Evolutionary conservation across 2,888 invertebrate genomes (phyloP).

Genomic region (Pristionchus japonicus): DNA sequence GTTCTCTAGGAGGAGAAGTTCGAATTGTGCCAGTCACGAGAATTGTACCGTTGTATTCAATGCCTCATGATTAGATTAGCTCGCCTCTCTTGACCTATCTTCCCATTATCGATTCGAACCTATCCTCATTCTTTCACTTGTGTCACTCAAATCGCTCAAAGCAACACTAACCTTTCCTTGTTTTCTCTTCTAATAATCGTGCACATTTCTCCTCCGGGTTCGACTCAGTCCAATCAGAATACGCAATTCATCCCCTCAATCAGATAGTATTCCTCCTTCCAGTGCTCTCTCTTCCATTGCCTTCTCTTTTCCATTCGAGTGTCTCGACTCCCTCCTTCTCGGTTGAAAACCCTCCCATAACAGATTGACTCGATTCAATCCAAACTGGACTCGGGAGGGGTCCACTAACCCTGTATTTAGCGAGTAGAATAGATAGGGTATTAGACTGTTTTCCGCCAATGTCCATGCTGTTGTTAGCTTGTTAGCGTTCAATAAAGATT

Average conservation of each 20-base stretch:
- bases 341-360: conserved; percentile 27
- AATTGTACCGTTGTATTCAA: conserved; percentile 20
- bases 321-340: neutral
- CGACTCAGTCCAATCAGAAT: conserved; percentile 17
- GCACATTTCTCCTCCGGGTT: neutral
- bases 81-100: neutral
- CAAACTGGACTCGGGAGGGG: conserved; percentile 19
- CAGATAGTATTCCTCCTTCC: neutral
- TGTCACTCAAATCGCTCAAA: neutral
- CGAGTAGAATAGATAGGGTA: conserved; percentile 32
- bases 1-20: conserved; percentile 35
- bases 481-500: neutral
- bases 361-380: conserved; percentile 33
- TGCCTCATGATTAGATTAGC: conserved; percentile 17
- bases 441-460: neutral
- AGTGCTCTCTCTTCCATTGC: neutral
- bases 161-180: neutral
- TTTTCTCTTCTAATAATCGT: neutral
- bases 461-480: conserved; percentile 16
- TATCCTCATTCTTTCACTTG: neutral
- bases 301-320: conserved; percentile 17
- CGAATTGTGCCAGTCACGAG: neutral
- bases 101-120: neutral
- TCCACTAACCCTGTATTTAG: conserved; percentile 8
- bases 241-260: conserved; percentile 4